Evolutionary conservation across 1,140 invertebrate species (phyloP).

Genomic region (Anoplolepis gracilipes): DNA sequence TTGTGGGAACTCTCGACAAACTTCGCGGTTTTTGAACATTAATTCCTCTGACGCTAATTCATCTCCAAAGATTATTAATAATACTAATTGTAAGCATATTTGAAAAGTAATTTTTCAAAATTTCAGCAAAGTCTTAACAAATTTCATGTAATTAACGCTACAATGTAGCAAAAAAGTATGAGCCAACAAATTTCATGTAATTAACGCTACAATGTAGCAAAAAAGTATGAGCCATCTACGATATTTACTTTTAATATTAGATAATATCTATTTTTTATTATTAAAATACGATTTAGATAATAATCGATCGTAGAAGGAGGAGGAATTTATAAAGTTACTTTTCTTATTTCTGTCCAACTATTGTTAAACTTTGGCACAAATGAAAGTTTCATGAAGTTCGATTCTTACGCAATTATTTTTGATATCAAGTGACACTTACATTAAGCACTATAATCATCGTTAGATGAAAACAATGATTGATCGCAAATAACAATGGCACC

Average conservation of each 20-base stretch:
- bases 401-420: not conserved
- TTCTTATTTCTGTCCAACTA: not conserved
- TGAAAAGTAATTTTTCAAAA: slow-evolving; percentile 35
- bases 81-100: not conserved
- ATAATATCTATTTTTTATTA: not conserved
- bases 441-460: not conserved
- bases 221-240: not conserved
- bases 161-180: not conserved
- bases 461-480: slow-evolving; percentile 28
- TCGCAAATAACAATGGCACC: slow-evolving; percentile 21
- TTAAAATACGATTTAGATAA: not conserved
- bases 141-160: not conserved
- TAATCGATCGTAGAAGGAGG: not conserved
- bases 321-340: not conserved
- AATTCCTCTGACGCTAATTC: not conserved
- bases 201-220: not conserved
- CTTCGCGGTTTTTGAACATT: not conserved
- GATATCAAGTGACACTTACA: not conserved
- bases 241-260: not conserved
- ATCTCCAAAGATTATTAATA: not conserved
- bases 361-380: not conserved
- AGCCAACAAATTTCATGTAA: slow-evolving; percentile 3
- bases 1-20: slow-evolving; percentile 16
- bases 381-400: not conserved
- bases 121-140: slow-evolving; percentile 33